A percentile compares a stretch with the other conserved stretches of the same genome.
phyloP scores from a whole-genome alignment of 2,113 vertebrate species.

The Sardina pilchardus region DNA sequence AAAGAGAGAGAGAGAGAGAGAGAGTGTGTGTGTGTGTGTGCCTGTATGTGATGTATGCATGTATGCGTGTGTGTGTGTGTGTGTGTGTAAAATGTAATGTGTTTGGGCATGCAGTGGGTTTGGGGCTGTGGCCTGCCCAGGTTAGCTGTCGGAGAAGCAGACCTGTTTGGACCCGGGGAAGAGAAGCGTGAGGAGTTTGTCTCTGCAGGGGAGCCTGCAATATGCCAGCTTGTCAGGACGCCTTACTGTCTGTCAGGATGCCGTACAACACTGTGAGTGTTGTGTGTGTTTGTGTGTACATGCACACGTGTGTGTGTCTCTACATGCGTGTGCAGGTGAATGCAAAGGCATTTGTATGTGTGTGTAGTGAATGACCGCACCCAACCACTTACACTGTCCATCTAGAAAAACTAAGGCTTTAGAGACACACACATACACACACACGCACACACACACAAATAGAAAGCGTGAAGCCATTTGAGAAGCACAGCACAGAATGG shows the following conservation, averaged over 20 bases:
- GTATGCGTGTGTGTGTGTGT: neutral
- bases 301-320: too few species aligned
- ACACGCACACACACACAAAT: neutral
- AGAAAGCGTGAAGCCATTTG: neutral
- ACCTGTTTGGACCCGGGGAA: too few species aligned
- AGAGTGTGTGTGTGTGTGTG: too few species aligned
- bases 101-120: too few species aligned
- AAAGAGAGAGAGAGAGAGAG: too few species aligned
- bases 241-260: neutral
- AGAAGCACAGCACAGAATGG: too few species aligned
- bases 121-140: too few species aligned
- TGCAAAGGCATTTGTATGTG: neutral
- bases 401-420: constrained; percentile 32
- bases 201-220: neutral
- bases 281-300: too few species aligned
- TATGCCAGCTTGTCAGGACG: neutral
- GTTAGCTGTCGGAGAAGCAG: too few species aligned
- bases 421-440: constrained; percentile 10
- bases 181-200: neutral
- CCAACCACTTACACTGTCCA: constrained; percentile 18
- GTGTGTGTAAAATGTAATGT: neutral
- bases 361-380: neutral
- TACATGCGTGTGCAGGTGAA: too few species aligned
- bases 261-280: neutral
- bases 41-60: too few species aligned